Evolutionary conservation across 1,140 invertebrate species (phyloP), one percentile per base, ranked within the genome.

Genomic region (Calycopis cecrops): DNA sequence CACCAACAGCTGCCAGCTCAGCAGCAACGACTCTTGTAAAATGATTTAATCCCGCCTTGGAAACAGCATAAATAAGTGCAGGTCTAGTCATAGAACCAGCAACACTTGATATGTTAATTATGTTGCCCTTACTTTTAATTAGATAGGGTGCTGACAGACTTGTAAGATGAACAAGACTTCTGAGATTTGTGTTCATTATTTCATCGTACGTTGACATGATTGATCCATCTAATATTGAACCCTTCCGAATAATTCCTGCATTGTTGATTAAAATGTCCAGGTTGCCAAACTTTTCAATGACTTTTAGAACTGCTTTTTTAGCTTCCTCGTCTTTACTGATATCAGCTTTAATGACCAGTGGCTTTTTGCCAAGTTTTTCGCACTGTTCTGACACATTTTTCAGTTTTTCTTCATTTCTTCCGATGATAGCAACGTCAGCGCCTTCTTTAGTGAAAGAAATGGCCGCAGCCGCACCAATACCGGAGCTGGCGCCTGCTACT

Each of bases 61-160:
- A 66, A 18, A 54, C 33, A 8, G 48, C 16, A 17, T 53, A 47
- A n/a, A n/a, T 11, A 12, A n/a, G n/a, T 14, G 34, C 28, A 9
- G 21, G 9, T 34, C 48, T 14, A 37, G 18, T 6, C 55, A 21
- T 21, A 35, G 54, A 40, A 18, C 37, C 62, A 37, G 7, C 53
- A 16, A 62, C 14, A 11, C 64, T 67, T 12, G 64, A 67, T 53
- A 67, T 35, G 10, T 63, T 63, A 1, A 63, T 37, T 16, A 67
- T 67, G 16, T 61, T 67, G 0, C 64, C 64, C 37, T 63, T 67
- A 7, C 58, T 59, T 35, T 60, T 51, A 11, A 59, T 51, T 3
- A 67, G 38, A 54, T 55, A 40, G 9, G 55, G 52, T 16, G 49
- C 47, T 8, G 57, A 50, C 2, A 63, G 47, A 21, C 48, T 35